Evolutionary conservation across 2,113 vertebrate genomes (phyloP).

Genomic region (Pristiophorus japonicus): DNA sequence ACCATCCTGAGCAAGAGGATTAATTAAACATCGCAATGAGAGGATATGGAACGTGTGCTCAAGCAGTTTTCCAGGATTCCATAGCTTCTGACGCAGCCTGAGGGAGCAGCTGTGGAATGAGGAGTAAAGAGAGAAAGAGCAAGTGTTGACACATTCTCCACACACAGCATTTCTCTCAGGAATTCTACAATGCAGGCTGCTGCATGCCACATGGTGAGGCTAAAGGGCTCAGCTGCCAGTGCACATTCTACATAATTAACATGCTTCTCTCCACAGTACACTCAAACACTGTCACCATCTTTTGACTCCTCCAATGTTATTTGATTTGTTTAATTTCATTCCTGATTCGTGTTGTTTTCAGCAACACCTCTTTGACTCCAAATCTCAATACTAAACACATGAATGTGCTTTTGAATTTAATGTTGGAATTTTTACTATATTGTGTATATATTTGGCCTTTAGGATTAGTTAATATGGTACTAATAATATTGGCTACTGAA

Average conservation of each 20-base stretch:
- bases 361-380: background rate
- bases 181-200: background rate
- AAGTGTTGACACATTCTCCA: constrained; percentile 28
- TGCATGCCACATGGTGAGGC: background rate
- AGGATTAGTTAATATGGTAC: background rate
- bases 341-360: background rate
- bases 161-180: background rate
- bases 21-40: too few species aligned
- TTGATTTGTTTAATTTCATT: background rate
- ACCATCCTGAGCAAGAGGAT: too few species aligned
- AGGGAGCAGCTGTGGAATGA: background rate
- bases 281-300: background rate
- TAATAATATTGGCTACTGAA: background rate
- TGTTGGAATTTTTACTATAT: background rate
- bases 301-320: background rate
- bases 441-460: too few species aligned
- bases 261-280: background rate
- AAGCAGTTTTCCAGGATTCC: background rate
- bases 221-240: constrained; percentile 24
- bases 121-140: background rate
- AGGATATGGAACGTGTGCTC: too few species aligned
- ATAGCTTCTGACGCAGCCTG: background rate
- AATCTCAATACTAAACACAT: background rate
- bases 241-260: constrained; percentile 25
- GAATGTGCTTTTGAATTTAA: background rate